phyloP scores from a whole-genome alignment of 53 echinoderm and acorn worm species.

The Arbacia lixula region DNA sequence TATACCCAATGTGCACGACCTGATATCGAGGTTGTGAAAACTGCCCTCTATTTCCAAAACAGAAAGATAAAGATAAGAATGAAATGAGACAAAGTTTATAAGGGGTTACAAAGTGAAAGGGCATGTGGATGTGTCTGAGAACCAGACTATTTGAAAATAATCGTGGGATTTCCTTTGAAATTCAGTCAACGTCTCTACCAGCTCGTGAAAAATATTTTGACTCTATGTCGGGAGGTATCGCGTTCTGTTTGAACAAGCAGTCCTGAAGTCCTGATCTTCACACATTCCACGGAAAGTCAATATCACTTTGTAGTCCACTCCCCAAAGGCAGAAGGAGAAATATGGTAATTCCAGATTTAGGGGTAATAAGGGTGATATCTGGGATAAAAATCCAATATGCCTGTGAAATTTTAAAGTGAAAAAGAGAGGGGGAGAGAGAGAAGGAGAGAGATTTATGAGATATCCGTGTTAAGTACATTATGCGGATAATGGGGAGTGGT shows the following conservation, averaged over 20 bases:
- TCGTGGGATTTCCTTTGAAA: constrained; percentile 2
- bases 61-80: no score
- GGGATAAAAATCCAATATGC: constrained; percentile 6
- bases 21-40: no score
- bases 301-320: constrained; percentile 4
- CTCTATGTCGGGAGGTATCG: constrained; percentile 19
- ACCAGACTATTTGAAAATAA: neutral
- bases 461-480: constrained; percentile 2
- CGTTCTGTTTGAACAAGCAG: constrained; percentile 51
- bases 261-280: constrained; percentile 30
- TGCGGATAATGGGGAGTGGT: constrained; percentile 26
- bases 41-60: no score
- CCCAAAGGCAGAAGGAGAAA: neutral
- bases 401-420: neutral
- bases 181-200: neutral
- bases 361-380: neutral
- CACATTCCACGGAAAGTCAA: constrained; percentile 26
- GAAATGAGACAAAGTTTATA: no score
- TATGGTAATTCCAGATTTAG: constrained; percentile 43
- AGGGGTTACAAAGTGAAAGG: no score
- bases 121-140: neutral
- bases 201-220: constrained; percentile 15
- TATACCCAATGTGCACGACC: no score
- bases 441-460: no score
- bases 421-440: no score